A percentile compares a stretch with the other conserved stretches of the same genome.
These are phyloP conservation scores for Muscicapa adusta DNA, from an alignment of 2,113 vertebrate species.

Conservation along the genomic window DNA sequence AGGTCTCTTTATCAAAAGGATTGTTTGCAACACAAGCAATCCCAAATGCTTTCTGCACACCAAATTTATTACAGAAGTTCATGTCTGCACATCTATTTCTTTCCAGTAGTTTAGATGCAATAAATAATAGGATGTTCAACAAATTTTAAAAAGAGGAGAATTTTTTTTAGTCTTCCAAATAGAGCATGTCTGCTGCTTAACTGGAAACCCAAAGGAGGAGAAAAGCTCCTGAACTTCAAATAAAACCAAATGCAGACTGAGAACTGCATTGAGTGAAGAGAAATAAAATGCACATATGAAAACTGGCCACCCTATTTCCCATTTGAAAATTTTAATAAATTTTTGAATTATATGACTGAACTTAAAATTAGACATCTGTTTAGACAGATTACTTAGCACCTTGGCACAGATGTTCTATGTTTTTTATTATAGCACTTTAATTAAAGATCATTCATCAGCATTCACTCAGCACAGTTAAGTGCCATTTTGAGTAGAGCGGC, in stretches of 20 bases:
- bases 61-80: not conserved
- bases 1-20: not conserved
- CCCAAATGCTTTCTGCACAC: not conserved
- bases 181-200: not conserved
- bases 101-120: not conserved
- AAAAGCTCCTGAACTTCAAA: not conserved
- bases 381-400: constrained; percentile 33
- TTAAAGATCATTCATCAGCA: constrained; percentile 47
- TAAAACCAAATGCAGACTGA: not conserved
- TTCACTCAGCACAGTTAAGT: constrained; percentile 17
- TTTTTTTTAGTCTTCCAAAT: not conserved
- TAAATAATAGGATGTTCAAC: not conserved
- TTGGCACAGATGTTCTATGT: constrained; percentile 36
- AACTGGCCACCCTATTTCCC: not conserved
- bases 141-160: not conserved
- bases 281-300: not conserved
- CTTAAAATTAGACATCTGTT: constrained; percentile 39
- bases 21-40: not conserved
- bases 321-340: not conserved
- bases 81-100: not conserved
- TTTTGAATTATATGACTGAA: not conserved
- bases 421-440: constrained; percentile 30
- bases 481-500: not conserved
- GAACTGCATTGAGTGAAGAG: not conserved
- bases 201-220: not conserved